Evolutionary conservation across 2,113 vertebrate species (phyloP), one percentile per base, ranked within the genome.

Genomic region (Carlito syrichta): DNA sequence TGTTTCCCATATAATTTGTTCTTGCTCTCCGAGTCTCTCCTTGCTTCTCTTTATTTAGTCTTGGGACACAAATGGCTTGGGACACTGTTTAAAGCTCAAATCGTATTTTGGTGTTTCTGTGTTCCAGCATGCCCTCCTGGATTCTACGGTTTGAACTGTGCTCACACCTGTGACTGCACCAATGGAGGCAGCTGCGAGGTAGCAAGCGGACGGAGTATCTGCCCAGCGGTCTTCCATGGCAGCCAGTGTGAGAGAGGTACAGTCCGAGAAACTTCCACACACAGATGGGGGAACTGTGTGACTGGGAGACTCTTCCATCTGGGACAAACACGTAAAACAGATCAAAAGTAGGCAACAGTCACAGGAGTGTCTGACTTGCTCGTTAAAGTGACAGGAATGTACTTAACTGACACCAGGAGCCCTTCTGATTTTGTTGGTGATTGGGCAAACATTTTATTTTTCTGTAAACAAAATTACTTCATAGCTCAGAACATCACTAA

Each of bases 61-160:
- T 54, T 56, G 8, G 62, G 23, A 95, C 74, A 84, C 20, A 54
- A 19, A 66, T 56, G 25, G 63, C 11, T 68, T 96, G 96, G 95
- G 0, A n/a, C n/a, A n/a, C n/a, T n/a, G n/a, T 66, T 32, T 66
- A n/a, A 66, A n/a, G 63, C 35, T 16, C 32, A 66, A 77, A 71
- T 78, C 73, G 25, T 3, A 56, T 50, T 83, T 89, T 77, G 56
- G 48, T n/a, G 30, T 88, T 98, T 97, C 35, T 3, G 30, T 96
- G 97, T 98, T 96, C 95, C 93, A 99, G 99, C 20, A 69, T 99
- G 99, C n/a, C 99, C 99, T 66, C 56, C 95, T 93, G 99, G 99
- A 68, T 99, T 99, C 98, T 99, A 98, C 93, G 99, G 99, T 10
- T 91, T 98, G 30, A 97, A 97, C 89, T 99, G 99, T 88, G 97